phyloP scores from a whole-genome alignment of 2,113 vertebrate genomes.

The Dipodomys spectabilis region DNA sequence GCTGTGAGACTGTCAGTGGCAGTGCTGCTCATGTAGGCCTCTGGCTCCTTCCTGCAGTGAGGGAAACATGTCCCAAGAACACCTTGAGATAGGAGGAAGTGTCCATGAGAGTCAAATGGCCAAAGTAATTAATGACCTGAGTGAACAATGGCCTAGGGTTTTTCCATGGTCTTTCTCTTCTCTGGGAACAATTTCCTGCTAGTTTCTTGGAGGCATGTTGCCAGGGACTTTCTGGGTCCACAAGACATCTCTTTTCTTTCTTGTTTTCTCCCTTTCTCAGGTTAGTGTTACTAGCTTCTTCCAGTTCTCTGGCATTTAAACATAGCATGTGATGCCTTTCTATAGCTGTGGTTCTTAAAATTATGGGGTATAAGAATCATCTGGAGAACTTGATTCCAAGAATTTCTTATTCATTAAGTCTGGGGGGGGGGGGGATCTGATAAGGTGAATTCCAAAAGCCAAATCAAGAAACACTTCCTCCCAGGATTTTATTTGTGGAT shows the following conservation, averaged over 20 bases:
- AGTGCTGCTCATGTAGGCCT: background rate
- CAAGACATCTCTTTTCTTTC: constrained; percentile 57
- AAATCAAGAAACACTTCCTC: background rate
- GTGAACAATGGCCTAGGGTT: constrained; percentile 72
- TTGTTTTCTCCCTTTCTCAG: constrained; percentile 52
- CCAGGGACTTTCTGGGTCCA: constrained; percentile 78
- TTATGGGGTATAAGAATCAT: background rate
- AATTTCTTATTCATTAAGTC: constrained; percentile 40
- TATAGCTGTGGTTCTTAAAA: background rate
- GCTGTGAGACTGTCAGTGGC: background rate
- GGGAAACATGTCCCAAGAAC: background rate
- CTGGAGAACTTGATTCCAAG: background rate
- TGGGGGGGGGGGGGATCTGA: background rate
- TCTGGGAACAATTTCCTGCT: constrained; percentile 72
- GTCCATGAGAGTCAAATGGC: background rate
- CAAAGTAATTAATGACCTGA: constrained; percentile 57
- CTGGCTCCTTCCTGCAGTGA: background rate
- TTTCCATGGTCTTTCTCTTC: constrained; percentile 70
- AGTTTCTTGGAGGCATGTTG: constrained; percentile 67
- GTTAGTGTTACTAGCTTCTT: constrained; percentile 40
- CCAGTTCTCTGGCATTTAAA: constrained; percentile 3
- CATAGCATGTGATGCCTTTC: constrained; percentile 1
- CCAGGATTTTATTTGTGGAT: background rate
- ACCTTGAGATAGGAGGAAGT: constrained; percentile 70
- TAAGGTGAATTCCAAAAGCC: constrained; percentile 30